phyloP scores from a whole-genome alignment of 2,888 invertebrate species.

The Acleris literana region DNA sequence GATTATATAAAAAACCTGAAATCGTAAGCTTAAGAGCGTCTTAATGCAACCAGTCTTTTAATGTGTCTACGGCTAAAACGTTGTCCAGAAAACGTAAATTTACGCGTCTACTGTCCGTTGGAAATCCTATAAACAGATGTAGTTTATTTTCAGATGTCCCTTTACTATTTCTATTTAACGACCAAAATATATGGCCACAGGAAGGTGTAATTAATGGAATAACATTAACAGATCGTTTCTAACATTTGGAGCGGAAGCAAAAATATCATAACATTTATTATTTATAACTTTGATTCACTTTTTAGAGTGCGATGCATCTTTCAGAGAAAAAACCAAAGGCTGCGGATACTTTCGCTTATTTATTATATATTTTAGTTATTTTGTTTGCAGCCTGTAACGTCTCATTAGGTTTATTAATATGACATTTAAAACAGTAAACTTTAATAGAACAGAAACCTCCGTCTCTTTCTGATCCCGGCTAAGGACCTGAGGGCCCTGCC shows the following conservation, averaged over 20 bases:
- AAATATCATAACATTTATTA: constrained; percentile 57
- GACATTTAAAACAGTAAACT: no score
- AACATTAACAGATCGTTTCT: constrained; percentile 71
- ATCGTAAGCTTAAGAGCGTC: background rate
- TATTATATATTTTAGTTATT: background rate
- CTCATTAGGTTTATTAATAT: background rate
- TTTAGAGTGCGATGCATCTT: constrained; percentile 38
- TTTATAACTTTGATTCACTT: constrained; percentile 52
- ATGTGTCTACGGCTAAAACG: constrained; percentile 33
- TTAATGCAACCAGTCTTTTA: background rate
- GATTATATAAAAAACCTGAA: no score
- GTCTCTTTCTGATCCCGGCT: no score
- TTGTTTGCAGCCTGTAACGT: background rate
- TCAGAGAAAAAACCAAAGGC: constrained; percentile 4
- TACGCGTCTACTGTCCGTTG: constrained; percentile 43
- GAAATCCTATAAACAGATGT: constrained; percentile 64
- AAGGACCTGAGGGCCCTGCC: no score
- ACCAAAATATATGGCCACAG: constrained; percentile 59
- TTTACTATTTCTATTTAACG: constrained; percentile 62
- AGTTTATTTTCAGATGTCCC: constrained; percentile 71
- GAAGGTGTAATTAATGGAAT: constrained; percentile 75
- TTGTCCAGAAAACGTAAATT: constrained; percentile 42
- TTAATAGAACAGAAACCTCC: no score
- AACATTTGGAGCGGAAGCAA: constrained; percentile 64
- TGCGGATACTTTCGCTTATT: constrained; percentile 5